A percentile compares a stretch with the other conserved stretches of the same genome.
These are phyloP conservation scores for Syrista parreyssii DNA, from an alignment of 2,888 invertebrate species.

Conservation along the genomic window DNA sequence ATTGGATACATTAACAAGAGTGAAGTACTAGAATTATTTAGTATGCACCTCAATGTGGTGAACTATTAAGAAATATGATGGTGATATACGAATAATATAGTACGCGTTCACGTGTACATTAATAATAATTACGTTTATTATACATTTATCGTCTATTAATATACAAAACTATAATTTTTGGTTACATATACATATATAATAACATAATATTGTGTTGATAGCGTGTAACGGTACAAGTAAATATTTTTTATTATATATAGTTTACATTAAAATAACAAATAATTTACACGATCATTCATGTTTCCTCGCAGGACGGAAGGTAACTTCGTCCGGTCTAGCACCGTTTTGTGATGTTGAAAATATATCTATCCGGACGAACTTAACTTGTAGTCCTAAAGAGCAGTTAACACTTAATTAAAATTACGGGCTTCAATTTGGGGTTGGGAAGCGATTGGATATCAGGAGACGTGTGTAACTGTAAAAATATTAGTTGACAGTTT, in stretches of 20 bases:
- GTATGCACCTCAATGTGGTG: not conserved
- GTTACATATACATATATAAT: conserved; percentile 58
- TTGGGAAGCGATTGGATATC: not conserved
- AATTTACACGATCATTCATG: conserved; percentile 52
- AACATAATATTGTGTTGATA: conserved; percentile 41
- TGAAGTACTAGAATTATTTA: no score
- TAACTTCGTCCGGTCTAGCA: conserved; percentile 46
- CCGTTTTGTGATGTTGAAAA: conserved; percentile 46
- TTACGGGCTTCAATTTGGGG: not conserved
- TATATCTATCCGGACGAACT: conserved; percentile 38
- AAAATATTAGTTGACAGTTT: conserved; percentile 2
- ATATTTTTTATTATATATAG: conserved; percentile 36
- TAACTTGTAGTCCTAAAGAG: conserved; percentile 19
- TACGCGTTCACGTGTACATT: conserved; percentile 16
- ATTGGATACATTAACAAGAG: no score
- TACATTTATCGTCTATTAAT: conserved; percentile 61
- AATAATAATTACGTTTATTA: conserved; percentile 58
- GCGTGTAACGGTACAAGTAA: conserved; percentile 50
- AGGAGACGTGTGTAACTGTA: conserved; percentile 7
- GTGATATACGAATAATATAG: not conserved
- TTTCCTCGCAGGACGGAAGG: conserved; percentile 26
- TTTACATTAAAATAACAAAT: conserved; percentile 54
- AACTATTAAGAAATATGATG: not conserved
- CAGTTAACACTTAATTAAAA: conserved; percentile 3
- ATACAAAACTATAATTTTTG: conserved; percentile 65